A percentile compares a stretch with the other conserved stretches of the same genome.
phyloP scores from a whole-genome alignment of 2,797 vertebrate species.

The Pagetopsis macropterus region DNA sequence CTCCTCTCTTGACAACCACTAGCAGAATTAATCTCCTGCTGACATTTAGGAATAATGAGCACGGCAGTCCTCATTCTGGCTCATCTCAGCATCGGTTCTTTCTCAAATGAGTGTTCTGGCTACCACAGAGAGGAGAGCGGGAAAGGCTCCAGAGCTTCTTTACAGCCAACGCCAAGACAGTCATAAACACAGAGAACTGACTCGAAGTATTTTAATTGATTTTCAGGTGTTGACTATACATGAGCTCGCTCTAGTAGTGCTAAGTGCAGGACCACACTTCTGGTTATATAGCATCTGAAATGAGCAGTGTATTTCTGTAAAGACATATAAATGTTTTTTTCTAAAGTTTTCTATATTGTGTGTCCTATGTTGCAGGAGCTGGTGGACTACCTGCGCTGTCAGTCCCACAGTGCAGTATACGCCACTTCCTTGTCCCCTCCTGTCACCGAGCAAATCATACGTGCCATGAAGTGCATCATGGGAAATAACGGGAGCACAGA shows the following conservation, averaged over 20 bases:
- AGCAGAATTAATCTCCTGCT: slow-evolving; percentile 67
- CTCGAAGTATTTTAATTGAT: slow-evolving; percentile 53
- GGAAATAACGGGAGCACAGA: slow-evolving; percentile 87
- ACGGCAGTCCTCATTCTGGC: slow-evolving; percentile 51
- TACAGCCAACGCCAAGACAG: slow-evolving; percentile 28
- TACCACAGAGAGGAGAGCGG: slow-evolving; percentile 27
- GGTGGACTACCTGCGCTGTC: slow-evolving; percentile 89
- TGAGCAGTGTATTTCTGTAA: neutral
- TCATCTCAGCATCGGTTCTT: slow-evolving; percentile 48
- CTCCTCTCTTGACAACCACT: slow-evolving; percentile 59
- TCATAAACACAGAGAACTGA: slow-evolving; percentile 37
- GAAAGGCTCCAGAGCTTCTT: slow-evolving; percentile 41
- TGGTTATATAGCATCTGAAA: neutral
- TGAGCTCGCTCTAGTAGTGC: slow-evolving; percentile 75
- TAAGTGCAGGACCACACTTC: slow-evolving; percentile 45
- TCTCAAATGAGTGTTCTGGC: slow-evolving; percentile 43
- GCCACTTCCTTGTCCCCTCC: slow-evolving; percentile 90
- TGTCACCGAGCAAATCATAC: slow-evolving; percentile 88
- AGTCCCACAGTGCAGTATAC: slow-evolving; percentile 91
- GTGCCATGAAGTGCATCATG: slow-evolving; percentile 90
- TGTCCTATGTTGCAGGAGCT: slow-evolving; percentile 82
- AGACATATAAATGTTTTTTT: neutral
- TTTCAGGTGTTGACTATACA: slow-evolving; percentile 57
- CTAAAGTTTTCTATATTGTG: neutral
- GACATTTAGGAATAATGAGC: slow-evolving; percentile 75